phyloP scores from a whole-genome alignment of 2,888 invertebrate species.

The Pterostichus niger region DNA sequence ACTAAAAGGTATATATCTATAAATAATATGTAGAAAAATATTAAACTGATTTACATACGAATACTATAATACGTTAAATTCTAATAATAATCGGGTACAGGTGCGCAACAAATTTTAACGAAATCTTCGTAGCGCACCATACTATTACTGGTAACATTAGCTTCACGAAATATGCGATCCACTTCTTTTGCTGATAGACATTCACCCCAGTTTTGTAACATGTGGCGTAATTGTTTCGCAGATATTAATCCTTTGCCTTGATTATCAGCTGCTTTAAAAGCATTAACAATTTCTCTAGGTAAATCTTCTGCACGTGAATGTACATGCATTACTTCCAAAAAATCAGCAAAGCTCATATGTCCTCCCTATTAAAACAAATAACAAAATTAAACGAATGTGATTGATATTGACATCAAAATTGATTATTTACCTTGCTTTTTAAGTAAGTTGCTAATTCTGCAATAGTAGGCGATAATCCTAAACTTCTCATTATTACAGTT shows the following conservation, averaged over 20 bases:
- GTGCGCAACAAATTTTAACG: constrained; percentile 94
- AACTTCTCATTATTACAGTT: constrained; percentile 95
- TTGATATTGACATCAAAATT: constrained; percentile 5
- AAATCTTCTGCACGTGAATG: constrained; percentile 92
- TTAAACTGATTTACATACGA: constrained; percentile 42
- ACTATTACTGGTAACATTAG: constrained; percentile 89
- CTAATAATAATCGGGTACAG: constrained; percentile 95
- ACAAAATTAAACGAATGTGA: constrained; percentile 19
- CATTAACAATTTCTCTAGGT: constrained; percentile 91
- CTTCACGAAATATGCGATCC: constrained; percentile 94
- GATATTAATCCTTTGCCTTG: constrained; percentile 87
- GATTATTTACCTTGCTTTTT: constrained; percentile 79
- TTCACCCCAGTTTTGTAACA: constrained; percentile 96
- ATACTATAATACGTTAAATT: constrained; percentile 25
- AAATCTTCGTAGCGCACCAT: constrained; percentile 94
- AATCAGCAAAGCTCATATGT: constrained; percentile 96
- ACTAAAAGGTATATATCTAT: constrained; percentile 24
- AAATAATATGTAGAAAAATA: constrained; percentile 59
- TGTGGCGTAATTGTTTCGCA: constrained; percentile 89
- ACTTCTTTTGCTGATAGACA: constrained; percentile 87
- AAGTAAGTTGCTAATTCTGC: constrained; percentile 92
- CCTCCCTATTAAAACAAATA: constrained; percentile 81
- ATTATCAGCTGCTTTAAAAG: constrained; percentile 92
- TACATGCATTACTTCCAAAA: constrained; percentile 96
- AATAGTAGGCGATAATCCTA: constrained; percentile 96